Base-by-base conservation (phyloP, 2,888 invertebrate genomes). In the Tigriopus californicus region DNA sequence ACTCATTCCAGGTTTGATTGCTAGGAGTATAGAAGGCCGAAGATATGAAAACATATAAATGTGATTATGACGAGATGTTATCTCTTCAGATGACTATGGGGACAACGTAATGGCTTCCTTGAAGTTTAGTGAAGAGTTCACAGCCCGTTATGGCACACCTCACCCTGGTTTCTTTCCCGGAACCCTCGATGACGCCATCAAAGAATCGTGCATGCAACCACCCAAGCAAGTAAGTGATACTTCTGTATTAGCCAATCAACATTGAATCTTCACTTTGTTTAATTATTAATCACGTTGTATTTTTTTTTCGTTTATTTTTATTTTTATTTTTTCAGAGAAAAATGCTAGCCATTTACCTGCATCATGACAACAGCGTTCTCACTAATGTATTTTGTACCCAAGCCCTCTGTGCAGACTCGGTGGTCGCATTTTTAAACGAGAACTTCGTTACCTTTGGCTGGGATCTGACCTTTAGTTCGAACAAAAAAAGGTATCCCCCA, bases 341-440 rank as follows among this genome's bases (percentile, higher is more conserved):
- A 74, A 78, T 94, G 61, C 75, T 98, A 65, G 94, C 90, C 20
- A 79, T 98, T 62, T 98, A 98, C 75, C 77, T 98, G 33, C 97
- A 98, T 72, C 91, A 97, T 72, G 97, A 97, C 72, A 81, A 81
- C 64, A 92, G 94, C 66, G 90, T 97, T 61, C 76, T 92, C 65
- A 83, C 91, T 42, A 94, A 98, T 73, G 94, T 97, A 64, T 98
- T 97, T 77, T 94, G 95, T 74, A 89, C 91, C 60, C 89, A 91
- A 71, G 77, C 92, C 62, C 76, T 97, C 64, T 91, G 92, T 70
- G 85, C 84, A 67, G 91, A 92, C 68, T 84, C 86, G 18, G 85
- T 95, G 56, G 80, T 91, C 67, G 40, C 40, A 44, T 52, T 59
- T 57, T 78, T 98, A 52, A 81, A 84, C 60, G 82, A 81, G 61